These are phyloP conservation scores for Rhinichthys klamathensis DNA, from an alignment of 2,113 vertebrate genomes.

Conservation along the genomic window DNA sequence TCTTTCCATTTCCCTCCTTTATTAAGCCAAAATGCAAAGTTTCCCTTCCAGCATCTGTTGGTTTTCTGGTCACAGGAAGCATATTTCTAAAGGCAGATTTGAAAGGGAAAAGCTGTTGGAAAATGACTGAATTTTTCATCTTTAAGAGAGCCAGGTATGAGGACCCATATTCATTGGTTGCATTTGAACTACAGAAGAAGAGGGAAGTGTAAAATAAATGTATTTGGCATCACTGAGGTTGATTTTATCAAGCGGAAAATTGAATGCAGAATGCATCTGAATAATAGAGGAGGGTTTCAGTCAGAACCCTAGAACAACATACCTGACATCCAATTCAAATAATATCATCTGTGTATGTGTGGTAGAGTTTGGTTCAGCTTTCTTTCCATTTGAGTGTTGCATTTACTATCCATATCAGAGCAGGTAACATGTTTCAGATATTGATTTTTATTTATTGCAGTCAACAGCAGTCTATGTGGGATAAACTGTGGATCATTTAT, in stretches of 20 bases:
- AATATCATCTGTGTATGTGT: neutral
- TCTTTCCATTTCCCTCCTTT: neutral
- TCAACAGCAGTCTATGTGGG: no score
- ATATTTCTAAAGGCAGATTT: conserved; percentile 29
- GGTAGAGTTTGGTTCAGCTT: neutral
- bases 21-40: neutral
- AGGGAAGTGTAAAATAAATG: neutral
- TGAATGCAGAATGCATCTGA: neutral
- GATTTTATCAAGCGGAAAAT: conserved; percentile 33
- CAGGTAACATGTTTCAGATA: neutral
- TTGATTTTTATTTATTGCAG: neutral
- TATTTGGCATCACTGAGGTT: conserved; percentile 17
- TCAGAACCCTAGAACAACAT: neutral
- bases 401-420: neutral
- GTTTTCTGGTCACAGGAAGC: neutral
- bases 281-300: conserved; percentile 23
- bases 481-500: no score
- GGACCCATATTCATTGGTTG: neutral
- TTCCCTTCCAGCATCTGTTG: conserved; percentile 11
- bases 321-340: conserved; percentile 10
- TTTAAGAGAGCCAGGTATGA: conserved; percentile 3
- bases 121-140: neutral
- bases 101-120: conserved; percentile 28
- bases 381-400: neutral
- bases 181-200: neutral